phyloP scores from a whole-genome alignment of 1,140 invertebrate genomes.

The Physella acuta region DNA sequence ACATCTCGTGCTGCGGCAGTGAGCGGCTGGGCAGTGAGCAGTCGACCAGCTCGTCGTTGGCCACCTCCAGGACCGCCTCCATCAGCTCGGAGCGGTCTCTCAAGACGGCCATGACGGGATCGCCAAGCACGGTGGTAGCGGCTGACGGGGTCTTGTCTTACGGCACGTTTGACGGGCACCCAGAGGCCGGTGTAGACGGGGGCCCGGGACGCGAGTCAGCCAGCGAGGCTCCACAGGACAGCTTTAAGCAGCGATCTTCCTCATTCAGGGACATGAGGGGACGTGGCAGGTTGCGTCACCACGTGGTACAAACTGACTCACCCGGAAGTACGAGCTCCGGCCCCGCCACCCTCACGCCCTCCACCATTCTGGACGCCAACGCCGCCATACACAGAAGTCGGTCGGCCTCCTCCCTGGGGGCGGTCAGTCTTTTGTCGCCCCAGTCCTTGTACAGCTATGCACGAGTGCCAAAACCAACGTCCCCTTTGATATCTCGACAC shows the following conservation, averaged over 20 bases:
- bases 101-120: not conserved
- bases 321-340: conserved; percentile 8
- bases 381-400: conserved; percentile 22
- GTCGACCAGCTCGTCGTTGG: not conserved
- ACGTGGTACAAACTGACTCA: not conserved
- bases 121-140: not conserved
- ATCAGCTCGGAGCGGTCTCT: conserved; percentile 13
- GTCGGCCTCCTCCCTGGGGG: conserved; percentile 11
- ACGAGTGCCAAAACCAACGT: conserved; percentile 2
- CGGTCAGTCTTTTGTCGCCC: not conserved
- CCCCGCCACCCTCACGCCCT: conserved; percentile 20
- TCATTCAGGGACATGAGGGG: not conserved
- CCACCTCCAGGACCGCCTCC: conserved; percentile 5
- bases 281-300: not conserved
- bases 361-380: conserved; percentile 12
- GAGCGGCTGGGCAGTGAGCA: conserved; percentile 11
- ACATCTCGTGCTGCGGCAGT: conserved; percentile 19
- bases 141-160: not conserved
- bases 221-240: not conserved
- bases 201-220: not conserved
- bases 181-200: not conserved
- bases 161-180: not conserved
- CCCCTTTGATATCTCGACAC: not conserved
- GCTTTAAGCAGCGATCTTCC: not conserved
- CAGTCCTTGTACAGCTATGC: conserved; percentile 1